phyloP scores from a whole-genome alignment of 2,888 invertebrate species.

The Leptinotarsa juncta region DNA sequence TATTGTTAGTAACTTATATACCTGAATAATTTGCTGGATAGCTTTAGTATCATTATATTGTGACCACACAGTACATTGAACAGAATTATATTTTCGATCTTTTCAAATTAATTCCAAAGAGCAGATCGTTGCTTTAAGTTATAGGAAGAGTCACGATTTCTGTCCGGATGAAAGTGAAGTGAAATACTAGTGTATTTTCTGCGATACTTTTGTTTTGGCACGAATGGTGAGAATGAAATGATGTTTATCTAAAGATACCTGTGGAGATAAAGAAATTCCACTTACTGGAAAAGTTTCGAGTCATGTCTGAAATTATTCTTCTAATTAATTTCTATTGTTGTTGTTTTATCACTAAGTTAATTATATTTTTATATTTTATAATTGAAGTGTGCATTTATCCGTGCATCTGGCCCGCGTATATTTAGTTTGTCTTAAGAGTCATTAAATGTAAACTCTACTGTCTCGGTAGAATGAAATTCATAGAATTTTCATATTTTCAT shows the following conservation, averaged over 20 bases:
- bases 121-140: constrained; percentile 33
- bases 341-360: background rate
- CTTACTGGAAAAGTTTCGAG: background rate
- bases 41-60: background rate
- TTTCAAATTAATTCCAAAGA: constrained; percentile 31
- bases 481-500: too few relatives aligned
- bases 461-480: too few relatives aligned
- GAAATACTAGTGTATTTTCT: constrained; percentile 22
- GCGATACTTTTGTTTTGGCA: constrained; percentile 19
- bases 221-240: constrained; percentile 1
- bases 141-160: constrained; percentile 38
- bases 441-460: too few relatives aligned
- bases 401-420: too few relatives aligned
- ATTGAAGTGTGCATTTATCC: too few relatives aligned
- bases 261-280: background rate
- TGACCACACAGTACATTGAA: constrained; percentile 10
- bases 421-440: too few relatives aligned
- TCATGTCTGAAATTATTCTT: background rate
- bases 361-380: too few relatives aligned
- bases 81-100: constrained; percentile 6
- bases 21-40: too few relatives aligned
- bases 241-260: background rate
- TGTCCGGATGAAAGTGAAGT: constrained; percentile 37
- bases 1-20: too few relatives aligned
- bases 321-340: background rate